A percentile compares a stretch with the other conserved stretches of the same genome.
Conservation (phyloP, 92 coral and sea anemone genomes). For the Zoanthus solanderi region DNA sequence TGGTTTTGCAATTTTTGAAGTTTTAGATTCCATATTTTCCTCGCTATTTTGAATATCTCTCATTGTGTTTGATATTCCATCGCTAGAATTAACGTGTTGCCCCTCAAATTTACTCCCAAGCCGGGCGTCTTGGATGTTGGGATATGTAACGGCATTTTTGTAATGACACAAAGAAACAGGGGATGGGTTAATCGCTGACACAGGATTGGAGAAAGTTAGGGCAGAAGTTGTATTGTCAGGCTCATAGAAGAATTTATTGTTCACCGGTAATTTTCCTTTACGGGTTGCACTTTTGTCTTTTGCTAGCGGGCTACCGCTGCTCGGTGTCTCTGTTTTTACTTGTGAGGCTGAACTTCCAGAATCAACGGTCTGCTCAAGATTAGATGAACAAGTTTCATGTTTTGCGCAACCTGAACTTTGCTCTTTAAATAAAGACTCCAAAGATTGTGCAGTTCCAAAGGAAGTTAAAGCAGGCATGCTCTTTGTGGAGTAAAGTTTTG, state of each 20-base stretch:
- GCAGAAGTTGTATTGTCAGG: neutral
- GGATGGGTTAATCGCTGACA: neutral
- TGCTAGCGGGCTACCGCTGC: neutral
- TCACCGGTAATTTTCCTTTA: neutral
- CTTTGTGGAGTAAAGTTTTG: neutral
- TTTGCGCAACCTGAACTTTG: neutral
- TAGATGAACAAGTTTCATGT: neutral
- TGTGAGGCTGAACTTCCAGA: neutral
- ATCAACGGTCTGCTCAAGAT: neutral
- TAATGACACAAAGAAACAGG: neutral
- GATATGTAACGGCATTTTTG: neutral
- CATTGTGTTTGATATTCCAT: neutral
- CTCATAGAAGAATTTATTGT: conserved; percentile 19
- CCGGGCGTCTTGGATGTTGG: neutral
- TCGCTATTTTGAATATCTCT: neutral
- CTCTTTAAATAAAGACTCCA: conserved; percentile 5
- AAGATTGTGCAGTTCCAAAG: neutral
- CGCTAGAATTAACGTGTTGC: neutral
- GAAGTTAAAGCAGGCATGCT: neutral
- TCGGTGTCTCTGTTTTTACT: neutral
- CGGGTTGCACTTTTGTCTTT: neutral
- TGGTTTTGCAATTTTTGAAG: neutral
- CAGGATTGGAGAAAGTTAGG: neutral
- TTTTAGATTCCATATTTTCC: neutral
- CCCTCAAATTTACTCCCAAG: neutral